Evolutionary conservation across 2,113 vertebrate species (phyloP), one percentile per base, ranked within the genome.

Genomic region (Circaetus gallicus): DNA sequence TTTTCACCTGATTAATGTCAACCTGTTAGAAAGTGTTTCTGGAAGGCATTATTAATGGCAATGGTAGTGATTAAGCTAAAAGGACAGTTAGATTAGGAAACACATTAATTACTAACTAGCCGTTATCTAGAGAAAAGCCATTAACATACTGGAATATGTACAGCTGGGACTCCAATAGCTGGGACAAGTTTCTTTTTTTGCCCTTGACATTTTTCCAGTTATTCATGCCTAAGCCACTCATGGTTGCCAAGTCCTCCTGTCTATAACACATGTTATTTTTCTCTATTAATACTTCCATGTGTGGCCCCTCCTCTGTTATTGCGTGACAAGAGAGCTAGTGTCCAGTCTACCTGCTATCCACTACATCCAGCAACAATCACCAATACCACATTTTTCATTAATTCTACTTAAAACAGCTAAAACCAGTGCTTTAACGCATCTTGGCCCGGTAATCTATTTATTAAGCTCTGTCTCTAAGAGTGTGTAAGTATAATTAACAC

Each of bases 1-100:
- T 95, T 95, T 96, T 76, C 73, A 70, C 32, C 89, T 93, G 90
- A 92, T 93, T 90, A 92, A 93, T 36, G 43, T 86, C 95, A 94
- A 73, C 81, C 24, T 65, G 62, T 38, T 93, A 55, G 66, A 70
- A 88, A 84, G 58, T 38, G 34, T 91, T 85, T 90, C 89, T 95
- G 77, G 61, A 92, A 95, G 82, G 43, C 77, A 81, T 90, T 95
- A 94, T 89, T 93, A 95, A 95, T 65, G 28, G 50, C 40, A 76
- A 38, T 43, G 20, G 29, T n/a, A 6, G 71, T 56, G 55, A 95
- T 90, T 95, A 97, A 72, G 36, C 47, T 71, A 67, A 95, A 97
- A 93, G 59, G 63, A 88, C 19, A 22, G 42, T 85, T 95, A 91
- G 96, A 95, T 94, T 55, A 94, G 82, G 92, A 96, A 95, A 87